Base-by-base conservation (phyloP, 35 echinoderm and acorn worm species). In the Diadema setosum region DNA sequence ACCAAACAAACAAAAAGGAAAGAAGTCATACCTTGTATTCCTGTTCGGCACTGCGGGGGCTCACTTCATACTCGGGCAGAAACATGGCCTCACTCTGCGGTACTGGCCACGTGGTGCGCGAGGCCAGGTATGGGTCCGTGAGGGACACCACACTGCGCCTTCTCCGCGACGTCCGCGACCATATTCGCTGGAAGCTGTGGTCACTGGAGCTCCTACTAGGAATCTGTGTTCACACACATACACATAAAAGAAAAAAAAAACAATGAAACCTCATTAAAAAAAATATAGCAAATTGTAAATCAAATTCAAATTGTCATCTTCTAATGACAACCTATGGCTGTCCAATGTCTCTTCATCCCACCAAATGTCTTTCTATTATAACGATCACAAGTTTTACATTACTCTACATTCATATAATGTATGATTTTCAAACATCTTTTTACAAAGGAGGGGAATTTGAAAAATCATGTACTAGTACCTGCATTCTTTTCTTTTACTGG, bases 1-100 rank as follows among this genome's bases (percentile, higher is more conserved):
- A 55, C 21, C 49, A 55, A 2, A 55, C n/a, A n/a, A 16, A 2
- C 14, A 55, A 55, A 16, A 55, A 55, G 21, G 14, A 12, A 55
- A 2, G 21, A 16, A 61, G 9, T 32, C 61, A 42, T 85, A 94
- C 96, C 86, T 98, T 94, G 69, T 91, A 98, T 65, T 98, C 92
- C 26, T 69, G 87, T 49, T 98, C 92, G n/a, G 85, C 89, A 70
- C 88, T 94, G 17, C 91, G 85, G 9, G 93, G 96, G 42, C 87
- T 94, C 20, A 98, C 96, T 83, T 94, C 90, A 82, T 98, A 98
- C 63, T 98, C 96, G 36, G 96, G 96, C 14, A 98, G 80, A 42
- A 98, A 98, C 81, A 98, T 94, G 37, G 93, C 96, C 52, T 98
- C 96, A 75, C 88, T 94, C 74, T 94, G 92, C 12, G 96, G 96